A percentile compares a stretch with the other conserved stretches of the same genome.
Conservation (phyloP, 2,797 vertebrate genomes). For the Valencia hispanica region DNA sequence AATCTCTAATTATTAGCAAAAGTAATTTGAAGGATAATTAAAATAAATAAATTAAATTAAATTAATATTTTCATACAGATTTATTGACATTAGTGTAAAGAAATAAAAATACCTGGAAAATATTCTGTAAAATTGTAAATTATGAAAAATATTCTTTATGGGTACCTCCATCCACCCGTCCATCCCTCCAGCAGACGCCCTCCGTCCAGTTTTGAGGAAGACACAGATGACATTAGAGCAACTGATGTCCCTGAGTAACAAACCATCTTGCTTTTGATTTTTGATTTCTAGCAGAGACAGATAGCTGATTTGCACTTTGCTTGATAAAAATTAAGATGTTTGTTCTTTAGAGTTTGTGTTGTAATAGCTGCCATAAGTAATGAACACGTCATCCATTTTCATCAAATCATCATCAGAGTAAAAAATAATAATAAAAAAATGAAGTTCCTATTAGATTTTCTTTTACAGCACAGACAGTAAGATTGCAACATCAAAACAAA, state of each 20-base stretch:
- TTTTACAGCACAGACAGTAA: conserved; percentile 11
- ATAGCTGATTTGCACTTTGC: conserved; percentile 1
- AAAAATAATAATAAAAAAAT: too few species aligned
- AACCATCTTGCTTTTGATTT: not conserved
- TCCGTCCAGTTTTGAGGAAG: not conserved
- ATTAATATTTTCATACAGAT: not conserved
- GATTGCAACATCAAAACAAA: conserved; percentile 22
- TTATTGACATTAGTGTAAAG: not conserved
- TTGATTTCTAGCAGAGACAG: not conserved
- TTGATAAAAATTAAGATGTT: not conserved
- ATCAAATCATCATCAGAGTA: too few species aligned
- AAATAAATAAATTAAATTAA: too few species aligned
- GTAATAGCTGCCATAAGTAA: not conserved
- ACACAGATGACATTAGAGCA: not conserved
- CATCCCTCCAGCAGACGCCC: not conserved
- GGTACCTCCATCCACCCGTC: not conserved
- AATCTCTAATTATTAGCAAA: too few species aligned
- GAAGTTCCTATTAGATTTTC: conserved; percentile 12
- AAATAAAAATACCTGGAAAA: not conserved
- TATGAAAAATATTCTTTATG: not conserved
- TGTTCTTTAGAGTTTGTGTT: not conserved
- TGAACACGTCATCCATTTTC: not conserved
- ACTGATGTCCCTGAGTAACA: not conserved
- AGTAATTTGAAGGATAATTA: not conserved
- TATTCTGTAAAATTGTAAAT: not conserved